Evolutionary conservation across 2,113 vertebrate species (phyloP).

Genomic region (Caranx melampygus): DNA sequence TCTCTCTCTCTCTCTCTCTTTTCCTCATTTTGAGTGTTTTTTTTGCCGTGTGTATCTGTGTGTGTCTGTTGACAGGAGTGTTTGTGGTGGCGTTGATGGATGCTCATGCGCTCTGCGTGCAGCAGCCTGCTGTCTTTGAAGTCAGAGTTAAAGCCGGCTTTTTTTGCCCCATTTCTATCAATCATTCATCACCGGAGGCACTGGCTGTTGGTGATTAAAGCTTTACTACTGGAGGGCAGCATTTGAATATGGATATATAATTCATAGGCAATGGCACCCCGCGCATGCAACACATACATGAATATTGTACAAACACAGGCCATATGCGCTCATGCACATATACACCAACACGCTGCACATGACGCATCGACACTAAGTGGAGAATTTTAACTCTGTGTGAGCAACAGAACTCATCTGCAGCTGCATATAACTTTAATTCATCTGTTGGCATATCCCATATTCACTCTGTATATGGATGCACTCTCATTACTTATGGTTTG

Average conservation of each 20-base stretch:
- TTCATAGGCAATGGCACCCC: constrained; percentile 77
- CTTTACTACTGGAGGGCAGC: constrained; percentile 78
- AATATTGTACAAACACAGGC: constrained; percentile 21
- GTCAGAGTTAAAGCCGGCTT: constrained; percentile 74
- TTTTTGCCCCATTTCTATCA: constrained; percentile 86
- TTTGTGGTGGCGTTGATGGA: constrained; percentile 70
- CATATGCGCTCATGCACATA: constrained; percentile 34
- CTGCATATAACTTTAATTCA: constrained; percentile 35
- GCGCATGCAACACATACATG: constrained; percentile 38
- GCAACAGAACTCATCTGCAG: constrained; percentile 42
- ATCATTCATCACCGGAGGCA: constrained; percentile 85
- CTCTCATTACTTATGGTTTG: constrained; percentile 42
- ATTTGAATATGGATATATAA: constrained; percentile 85
- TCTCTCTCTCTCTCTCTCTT: no score
- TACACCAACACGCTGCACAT: constrained; percentile 1
- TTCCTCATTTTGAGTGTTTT: constrained; percentile 51
- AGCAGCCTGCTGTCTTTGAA: constrained; percentile 81
- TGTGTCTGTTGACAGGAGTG: constrained; percentile 67
- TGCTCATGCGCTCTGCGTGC: constrained; percentile 65
- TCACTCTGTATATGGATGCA: constrained; percentile 35
- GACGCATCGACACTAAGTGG: constrained; percentile 28
- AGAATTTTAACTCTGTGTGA: constrained; percentile 37
- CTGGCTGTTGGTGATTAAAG: constrained; percentile 85
- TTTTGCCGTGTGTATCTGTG: constrained; percentile 37
- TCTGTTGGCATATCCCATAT: constrained; percentile 57